Base-by-base conservation (phyloP, 2,113 vertebrate species). In the Scomber japonicus region DNA sequence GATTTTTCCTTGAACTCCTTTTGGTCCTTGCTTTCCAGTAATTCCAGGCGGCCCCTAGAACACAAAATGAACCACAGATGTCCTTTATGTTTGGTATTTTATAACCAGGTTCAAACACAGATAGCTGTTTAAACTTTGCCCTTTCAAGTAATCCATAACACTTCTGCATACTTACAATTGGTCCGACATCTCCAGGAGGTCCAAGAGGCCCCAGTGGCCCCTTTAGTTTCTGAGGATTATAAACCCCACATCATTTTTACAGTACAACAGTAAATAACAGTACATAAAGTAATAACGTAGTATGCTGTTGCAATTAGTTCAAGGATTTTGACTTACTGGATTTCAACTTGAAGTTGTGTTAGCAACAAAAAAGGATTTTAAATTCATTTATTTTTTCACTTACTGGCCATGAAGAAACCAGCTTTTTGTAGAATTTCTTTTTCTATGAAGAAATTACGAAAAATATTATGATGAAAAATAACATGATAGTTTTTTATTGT, bases 321-420 rank as follows among this genome's bases (percentile, higher is more conserved):
- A 48, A 65, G 12, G 17, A 49, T 48, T 44, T 69, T 11, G 17
- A 11, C 19, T 16, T 8, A 49, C 9, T 55, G 11, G 14, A 71
- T 63, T 45, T 45, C 35, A 75, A 16, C 6, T 64, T 35, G 31
- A 10, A 48, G 9, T 45, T 55, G 15, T 63, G 7, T 31, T 19
- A 30, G 11, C 51, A 11, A 65, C 6, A 19, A 17, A 17, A 50
- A 27, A 24, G 1, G 0, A 56, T 74, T 65, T 70, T 10, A 67
- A 0, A 0, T 72, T 13, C 4, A 14, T 57, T 59, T 0, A 0
- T 24, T 24, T 59, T 50, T 27, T 27, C 14, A 77, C 94, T 21
- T 91, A 95, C 95, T 53, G 94, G 94, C 95, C 95, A 96, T 15
- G 80, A 86, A 55, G 87, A 90, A 55, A 90, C 57, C 40, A 96